Percentiles rank a stretch among this genome's conserved stretches.
Evolutionary conservation across 1,140 invertebrate genomes (phyloP).

Genomic region (Alviniconcha marisindica): DNA sequence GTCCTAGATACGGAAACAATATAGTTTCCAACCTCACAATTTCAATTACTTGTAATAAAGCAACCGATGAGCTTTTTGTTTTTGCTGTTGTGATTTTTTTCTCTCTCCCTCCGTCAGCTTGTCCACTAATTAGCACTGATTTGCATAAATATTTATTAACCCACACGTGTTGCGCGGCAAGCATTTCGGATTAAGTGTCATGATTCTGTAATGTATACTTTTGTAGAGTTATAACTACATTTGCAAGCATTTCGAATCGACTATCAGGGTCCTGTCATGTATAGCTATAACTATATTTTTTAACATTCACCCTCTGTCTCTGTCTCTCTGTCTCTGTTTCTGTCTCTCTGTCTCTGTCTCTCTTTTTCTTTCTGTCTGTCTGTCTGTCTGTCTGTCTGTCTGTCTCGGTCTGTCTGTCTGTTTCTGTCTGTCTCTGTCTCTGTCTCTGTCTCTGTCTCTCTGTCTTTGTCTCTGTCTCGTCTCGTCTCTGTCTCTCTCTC

Average conservation of each 20-base stretch:
- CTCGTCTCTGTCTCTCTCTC: neutral
- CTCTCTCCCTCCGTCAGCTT: too few relatives aligned
- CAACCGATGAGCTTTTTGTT: too few relatives aligned
- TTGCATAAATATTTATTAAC: too few relatives aligned
- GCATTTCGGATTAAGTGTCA: neutral
- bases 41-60: too few relatives aligned
- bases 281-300: neutral
- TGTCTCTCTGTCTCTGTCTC: neutral
- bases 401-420: neutral
- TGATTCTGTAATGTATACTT: neutral
- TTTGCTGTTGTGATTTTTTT: too few relatives aligned
- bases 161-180: too few relatives aligned
- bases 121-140: neutral
- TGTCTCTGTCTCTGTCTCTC: neutral
- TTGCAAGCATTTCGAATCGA: too few relatives aligned
- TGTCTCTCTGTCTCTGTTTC: neutral
- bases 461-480: neutral
- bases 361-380: neutral
- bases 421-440: neutral
- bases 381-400: neutral
- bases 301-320: neutral
- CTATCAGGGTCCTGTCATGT: too few relatives aligned
- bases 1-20: too few relatives aligned
- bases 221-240: too few relatives aligned
- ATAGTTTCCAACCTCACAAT: too few relatives aligned